Evolutionary conservation across 2,888 invertebrate species (phyloP).

Genomic region (Coelogynopora nodosa): DNA sequence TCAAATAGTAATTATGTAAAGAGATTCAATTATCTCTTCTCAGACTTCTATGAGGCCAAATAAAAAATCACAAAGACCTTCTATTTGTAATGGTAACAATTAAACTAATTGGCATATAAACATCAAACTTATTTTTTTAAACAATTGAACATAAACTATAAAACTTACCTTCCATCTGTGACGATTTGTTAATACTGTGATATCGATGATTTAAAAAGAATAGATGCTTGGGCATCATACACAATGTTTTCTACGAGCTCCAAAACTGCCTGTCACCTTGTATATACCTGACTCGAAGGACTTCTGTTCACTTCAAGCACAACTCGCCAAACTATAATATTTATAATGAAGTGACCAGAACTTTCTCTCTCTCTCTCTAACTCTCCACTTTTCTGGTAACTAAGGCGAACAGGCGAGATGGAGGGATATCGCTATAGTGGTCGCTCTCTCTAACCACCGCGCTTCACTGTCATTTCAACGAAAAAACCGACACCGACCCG

Average conservation of each 20-base stretch:
- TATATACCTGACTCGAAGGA: not conserved
- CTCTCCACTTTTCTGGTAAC: no score
- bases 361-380: no score
- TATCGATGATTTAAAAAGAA: not conserved
- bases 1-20: no score
- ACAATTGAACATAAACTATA: no score
- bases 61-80: no score
- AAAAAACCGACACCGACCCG: not conserved
- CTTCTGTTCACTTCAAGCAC: not conserved
- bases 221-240: not conserved
- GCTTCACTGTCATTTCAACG: not conserved
- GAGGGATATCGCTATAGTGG: not conserved
- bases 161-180: not conserved
- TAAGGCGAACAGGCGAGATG: no score
- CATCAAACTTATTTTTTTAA: no score
- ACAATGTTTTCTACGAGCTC: no score
- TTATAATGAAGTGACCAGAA: not conserved
- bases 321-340: not conserved
- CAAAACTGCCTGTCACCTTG: not conserved
- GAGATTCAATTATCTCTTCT: no score
- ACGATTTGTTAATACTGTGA: not conserved
- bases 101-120: no score
- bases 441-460: not conserved
- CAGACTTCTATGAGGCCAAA: no score
- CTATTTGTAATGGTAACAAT: no score